Base-by-base conservation (phyloP, 2,113 vertebrate species). In the Hymenochirus boettgeri region DNA sequence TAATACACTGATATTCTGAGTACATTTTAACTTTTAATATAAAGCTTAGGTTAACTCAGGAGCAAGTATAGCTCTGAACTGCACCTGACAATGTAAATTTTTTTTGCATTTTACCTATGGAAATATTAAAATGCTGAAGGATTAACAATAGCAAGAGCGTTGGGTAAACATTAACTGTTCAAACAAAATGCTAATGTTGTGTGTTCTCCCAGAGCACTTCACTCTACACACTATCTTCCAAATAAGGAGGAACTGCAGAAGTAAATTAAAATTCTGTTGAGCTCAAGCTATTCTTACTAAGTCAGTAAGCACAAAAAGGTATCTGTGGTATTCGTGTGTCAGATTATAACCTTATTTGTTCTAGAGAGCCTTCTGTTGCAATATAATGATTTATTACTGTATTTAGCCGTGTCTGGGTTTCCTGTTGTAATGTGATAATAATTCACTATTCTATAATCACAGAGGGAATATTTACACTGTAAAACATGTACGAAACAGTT, bases 301-400 rank as follows among this genome's bases (percentile, higher is more conserved):
- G 26, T 31, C 53, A 35, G 17, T 19, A 35, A 35, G 26, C 54
- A 57, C n/a, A 7, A 55, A n/a, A 57, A 59, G 29, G 4, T 62
- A 33, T 18, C 29, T 27, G 10, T 48, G 31, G 9, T 56, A 2
- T 51, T 45, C 62, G 63, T 47, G 9, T 47, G 48, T 65, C 57
- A 39, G 6, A 31, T 46, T 51, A 25, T 13, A 70, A 55, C 18
- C 4, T 53, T 67, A 46, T 58, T 58, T 65, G 13, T 33, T 17
- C 45, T 48, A 21, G 21, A 69, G 27, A 8, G n/a, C 39, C 64
- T 59, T 58, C 56, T 26, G 21, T 23, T 10, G 55, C 50, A 19
- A 48, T 66, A 72, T 58, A 62, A 72, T 72, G 71, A 69, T 67
- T 21, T 69, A 72, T 72, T 58, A 46, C 59, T 53, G 57, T 51